phyloP scores from a whole-genome alignment of 2,888 invertebrate species.

The Eulithis testata region DNA sequence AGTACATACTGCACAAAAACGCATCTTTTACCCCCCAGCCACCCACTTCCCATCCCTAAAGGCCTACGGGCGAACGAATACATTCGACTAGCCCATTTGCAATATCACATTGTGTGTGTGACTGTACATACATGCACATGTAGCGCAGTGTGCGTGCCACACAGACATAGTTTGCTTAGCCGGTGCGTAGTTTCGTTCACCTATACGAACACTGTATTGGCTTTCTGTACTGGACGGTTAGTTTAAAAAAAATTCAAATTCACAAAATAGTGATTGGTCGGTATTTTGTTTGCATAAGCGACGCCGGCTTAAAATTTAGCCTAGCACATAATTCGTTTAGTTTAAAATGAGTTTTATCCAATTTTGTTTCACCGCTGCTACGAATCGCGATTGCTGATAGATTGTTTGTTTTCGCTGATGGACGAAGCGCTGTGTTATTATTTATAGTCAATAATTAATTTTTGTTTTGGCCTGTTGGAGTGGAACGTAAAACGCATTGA shows the following conservation, averaged over 20 bases:
- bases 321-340: constrained; percentile 76
- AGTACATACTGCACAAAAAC: constrained; percentile 78
- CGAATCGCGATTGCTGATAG: constrained; percentile 51
- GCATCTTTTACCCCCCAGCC: constrained; percentile 71
- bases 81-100: constrained; percentile 84
- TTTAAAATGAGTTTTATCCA: constrained; percentile 74
- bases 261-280: constrained; percentile 83
- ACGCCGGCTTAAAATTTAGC: constrained; percentile 70
- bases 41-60: constrained; percentile 56
- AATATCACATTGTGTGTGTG: constrained; percentile 82
- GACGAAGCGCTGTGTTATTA: constrained; percentile 43
- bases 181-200: constrained; percentile 76
- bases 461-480: constrained; percentile 44
- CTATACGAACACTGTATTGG: constrained; percentile 72
- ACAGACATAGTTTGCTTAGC: constrained; percentile 76
- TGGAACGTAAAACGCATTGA: constrained; percentile 62
- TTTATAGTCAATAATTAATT: constrained; percentile 33
- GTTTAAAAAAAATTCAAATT: constrained; percentile 80
- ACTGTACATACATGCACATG: constrained; percentile 52
- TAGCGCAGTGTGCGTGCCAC: constrained; percentile 52
- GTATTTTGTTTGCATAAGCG: constrained; percentile 81
- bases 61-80: constrained; percentile 79
- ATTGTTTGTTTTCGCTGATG: constrained; percentile 48
- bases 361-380: constrained; percentile 61
- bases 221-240: constrained; percentile 56